These are phyloP conservation scores for Atethmia centrago DNA, from an alignment of 2,888 invertebrate species.

Conservation along the genomic window DNA sequence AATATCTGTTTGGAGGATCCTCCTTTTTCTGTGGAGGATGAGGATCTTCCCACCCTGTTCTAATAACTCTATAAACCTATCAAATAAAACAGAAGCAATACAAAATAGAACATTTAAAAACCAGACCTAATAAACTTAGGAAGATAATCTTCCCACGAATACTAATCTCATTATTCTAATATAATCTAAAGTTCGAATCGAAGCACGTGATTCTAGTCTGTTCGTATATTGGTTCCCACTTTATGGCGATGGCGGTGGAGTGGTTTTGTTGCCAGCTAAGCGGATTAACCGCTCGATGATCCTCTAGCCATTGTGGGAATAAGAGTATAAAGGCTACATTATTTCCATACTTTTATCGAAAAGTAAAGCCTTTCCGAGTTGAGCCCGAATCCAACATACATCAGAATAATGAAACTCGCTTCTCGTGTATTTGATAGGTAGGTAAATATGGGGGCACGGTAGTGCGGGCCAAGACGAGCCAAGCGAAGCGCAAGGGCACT, in stretches of 20 bases:
- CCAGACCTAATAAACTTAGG: background rate
- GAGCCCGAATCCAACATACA: background rate
- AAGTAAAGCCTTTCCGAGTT: background rate
- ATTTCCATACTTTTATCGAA: slow-evolving; percentile 22
- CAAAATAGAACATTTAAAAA: background rate
- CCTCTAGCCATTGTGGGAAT: slow-evolving; percentile 7
- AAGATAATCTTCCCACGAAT: background rate
- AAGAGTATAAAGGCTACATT: background rate
- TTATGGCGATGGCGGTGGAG: slow-evolving; percentile 27
- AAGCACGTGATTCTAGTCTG: slow-evolving; percentile 23
- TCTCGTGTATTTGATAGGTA: background rate
- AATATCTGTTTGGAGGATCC: too few species aligned
- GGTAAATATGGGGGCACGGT: too few species aligned
- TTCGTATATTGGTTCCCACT: slow-evolving; percentile 27
- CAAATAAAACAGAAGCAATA: background rate
- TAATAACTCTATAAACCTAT: background rate
- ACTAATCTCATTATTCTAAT: slow-evolving; percentile 15
- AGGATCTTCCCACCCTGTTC: too few species aligned
- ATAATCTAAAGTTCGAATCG: slow-evolving; percentile 18
- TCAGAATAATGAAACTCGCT: background rate
- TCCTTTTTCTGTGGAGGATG: too few species aligned
- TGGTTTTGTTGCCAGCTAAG: slow-evolving; percentile 51
- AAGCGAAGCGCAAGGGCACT: too few species aligned
- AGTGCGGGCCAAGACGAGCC: too few species aligned
- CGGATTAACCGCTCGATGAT: slow-evolving; percentile 46